Evolutionary conservation across 2,888 invertebrate genomes (phyloP).

Genomic region (Andrena fulva): DNA sequence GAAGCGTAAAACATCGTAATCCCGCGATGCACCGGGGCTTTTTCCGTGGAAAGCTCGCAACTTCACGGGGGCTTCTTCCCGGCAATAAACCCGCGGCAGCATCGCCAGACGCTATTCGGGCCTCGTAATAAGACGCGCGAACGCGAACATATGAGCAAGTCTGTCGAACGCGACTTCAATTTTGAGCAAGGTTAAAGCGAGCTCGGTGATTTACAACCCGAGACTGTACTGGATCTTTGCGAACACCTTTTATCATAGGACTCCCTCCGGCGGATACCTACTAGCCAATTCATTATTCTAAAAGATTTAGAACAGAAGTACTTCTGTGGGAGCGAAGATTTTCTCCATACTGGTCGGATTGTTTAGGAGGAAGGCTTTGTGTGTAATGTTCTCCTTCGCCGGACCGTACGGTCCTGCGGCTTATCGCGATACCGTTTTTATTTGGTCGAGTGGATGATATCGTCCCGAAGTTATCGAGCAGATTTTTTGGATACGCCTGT

Average conservation of each 20-base stretch:
- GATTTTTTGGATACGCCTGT: slow-evolving; percentile 3
- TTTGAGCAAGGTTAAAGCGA: slow-evolving; percentile 6
- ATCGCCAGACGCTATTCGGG: slow-evolving; percentile 15
- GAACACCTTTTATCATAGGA: neutral
- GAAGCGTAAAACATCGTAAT: slow-evolving; percentile 64
- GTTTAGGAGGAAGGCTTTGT: no score
- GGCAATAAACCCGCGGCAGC: slow-evolving; percentile 38
- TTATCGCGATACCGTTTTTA: slow-evolving; percentile 21
- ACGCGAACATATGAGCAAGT: slow-evolving; percentile 28
- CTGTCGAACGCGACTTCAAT: slow-evolving; percentile 15
- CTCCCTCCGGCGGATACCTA: neutral
- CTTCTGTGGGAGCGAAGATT: no score
- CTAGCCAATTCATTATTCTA: no score
- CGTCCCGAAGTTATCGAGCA: slow-evolving; percentile 3
- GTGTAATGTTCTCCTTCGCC: neutral
- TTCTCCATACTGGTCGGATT: no score
- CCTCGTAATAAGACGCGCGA: slow-evolving; percentile 50
- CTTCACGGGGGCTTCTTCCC: slow-evolving; percentile 38
- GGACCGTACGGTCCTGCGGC: neutral
- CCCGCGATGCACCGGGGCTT: slow-evolving; percentile 32
- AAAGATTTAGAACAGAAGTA: no score
- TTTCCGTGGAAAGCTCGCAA: slow-evolving; percentile 19
- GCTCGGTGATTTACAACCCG: neutral
- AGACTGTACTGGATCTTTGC: no score
- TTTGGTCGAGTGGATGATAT: slow-evolving; percentile 15